Base-by-base conservation (phyloP, 2,888 invertebrate genomes). In the Gymnosoma rotundatum region DNA sequence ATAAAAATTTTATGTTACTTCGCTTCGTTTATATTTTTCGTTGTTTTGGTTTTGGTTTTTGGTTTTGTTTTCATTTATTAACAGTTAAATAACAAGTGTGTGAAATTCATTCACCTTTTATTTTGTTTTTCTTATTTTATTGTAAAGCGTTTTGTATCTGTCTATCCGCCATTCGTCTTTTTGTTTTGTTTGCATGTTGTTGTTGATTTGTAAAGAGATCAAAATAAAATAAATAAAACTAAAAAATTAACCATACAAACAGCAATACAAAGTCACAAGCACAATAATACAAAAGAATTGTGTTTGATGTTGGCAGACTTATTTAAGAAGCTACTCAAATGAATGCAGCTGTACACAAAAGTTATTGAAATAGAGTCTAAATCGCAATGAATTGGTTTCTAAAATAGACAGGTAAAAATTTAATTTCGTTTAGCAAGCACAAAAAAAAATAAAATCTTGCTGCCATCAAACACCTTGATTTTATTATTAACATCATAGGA, bases 101-200 rank as follows among this genome's bases (percentile, higher is more conserved):
- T 69, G 67, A 74, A 75, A 70, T 70, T 81, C 75, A 75, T 75
- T 81, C 75, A 81, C 69, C 80, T 81, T 80, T 80, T 61, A 20
- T 61, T 80, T 73, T 32, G 32, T 38, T 52, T 52, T 52, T 9
- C 20, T 14, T 10, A 54, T 54, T 38, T 36, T 42, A 42, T 6
- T 42, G 12, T 42, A 42, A 78, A 61, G 52, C 56, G 58, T 67
- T 58, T 66, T 38, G 9, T 48, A 66, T 66, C n/a, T 56, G 56
- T 32, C 32, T 25, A 48, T 60, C 48, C 16, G 60, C 18, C 72
- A 12, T 42, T 42, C 42, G 42, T 42, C 60, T 48, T 16, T 50
- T 32, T 70, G 38, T 48, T 75, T 66, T 61, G 63, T 63, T 78
- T 70, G 54, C 64, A 45, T 72, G 56, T 78, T 72, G 78, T 72